Conservation (phyloP, 1,140 invertebrate genomes). For the Sweltsa coloradensis region DNA sequence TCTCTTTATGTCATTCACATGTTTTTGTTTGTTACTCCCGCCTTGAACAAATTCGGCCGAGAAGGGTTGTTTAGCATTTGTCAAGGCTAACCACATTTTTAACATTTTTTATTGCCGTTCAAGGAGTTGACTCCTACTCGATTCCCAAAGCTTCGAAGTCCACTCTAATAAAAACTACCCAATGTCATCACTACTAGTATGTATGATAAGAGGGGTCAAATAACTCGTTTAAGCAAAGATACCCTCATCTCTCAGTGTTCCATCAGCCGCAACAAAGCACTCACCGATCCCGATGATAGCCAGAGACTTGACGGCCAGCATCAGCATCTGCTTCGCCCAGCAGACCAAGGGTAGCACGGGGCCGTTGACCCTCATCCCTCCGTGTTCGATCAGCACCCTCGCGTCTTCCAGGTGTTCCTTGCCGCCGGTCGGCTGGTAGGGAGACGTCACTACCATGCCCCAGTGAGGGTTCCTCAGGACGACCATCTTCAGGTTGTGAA, state of each 20-base stretch:
- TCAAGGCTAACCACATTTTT: too few relatives aligned
- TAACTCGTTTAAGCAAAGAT: too few relatives aligned
- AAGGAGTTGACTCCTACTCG: too few relatives aligned
- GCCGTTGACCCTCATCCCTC: not conserved
- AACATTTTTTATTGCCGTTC: too few relatives aligned
- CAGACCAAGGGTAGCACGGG: not conserved
- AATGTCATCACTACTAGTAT: too few relatives aligned
- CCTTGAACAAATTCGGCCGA: too few relatives aligned
- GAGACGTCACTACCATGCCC: not conserved
- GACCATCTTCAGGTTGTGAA: not conserved
- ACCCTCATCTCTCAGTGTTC: not conserved
- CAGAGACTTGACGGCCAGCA: not conserved
- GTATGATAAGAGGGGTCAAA: too few relatives aligned
- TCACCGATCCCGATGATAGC: not conserved
- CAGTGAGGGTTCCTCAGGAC: slow-evolving; percentile 2
- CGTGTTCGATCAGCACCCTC: not conserved
- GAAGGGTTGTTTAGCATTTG: too few relatives aligned
- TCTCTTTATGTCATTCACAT: too few relatives aligned
- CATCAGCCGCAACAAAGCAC: not conserved
- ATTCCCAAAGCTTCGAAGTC: too few relatives aligned
- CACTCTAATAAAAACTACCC: not conserved
- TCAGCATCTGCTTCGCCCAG: not conserved
- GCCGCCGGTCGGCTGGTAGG: not conserved
- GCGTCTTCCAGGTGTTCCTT: not conserved
- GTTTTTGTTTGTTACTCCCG: too few relatives aligned